Evolutionary conservation across 1,140 invertebrate species (phyloP), one percentile per base, ranked within the genome.

Genomic region (Drosophila dunni): DNA sequence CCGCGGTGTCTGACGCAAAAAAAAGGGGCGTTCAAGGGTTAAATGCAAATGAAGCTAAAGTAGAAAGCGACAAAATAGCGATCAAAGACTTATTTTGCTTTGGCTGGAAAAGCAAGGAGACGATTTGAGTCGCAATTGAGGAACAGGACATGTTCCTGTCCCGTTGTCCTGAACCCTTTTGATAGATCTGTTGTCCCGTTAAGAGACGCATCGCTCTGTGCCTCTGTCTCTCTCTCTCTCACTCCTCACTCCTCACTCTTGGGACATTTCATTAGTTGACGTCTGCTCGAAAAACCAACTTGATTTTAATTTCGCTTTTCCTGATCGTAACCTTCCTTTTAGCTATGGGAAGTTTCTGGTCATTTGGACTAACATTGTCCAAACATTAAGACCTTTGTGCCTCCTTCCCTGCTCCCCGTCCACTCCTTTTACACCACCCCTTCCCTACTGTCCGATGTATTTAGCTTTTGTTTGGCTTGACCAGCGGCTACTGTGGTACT

Each of bases 1-100:
- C 53, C 50, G 73, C 60, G 11, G 62, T 45, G 44, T 45, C 36
- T 24, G 13, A 38, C 34, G 24, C 24, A 29, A 29, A 29, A 29
- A 45, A 15, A 44, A 46, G 17, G 68, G 65, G 48, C 63, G 44
- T 44, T 58, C 69, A 57, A 69, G 83, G 81, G 82, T 86, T 75
- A 82, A 79, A 82, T 88, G 79, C 83, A 86, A 86, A 86, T 88
- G 82, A 86, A 71, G 20, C 29, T 15, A 45, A 17, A 29, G 20
- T 29, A 20, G 45, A 45, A 60, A 33, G 51, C 33, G 36, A n/a
- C 13, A n/a, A 17, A 44, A 45, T 54, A 34, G 54, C 34, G 46
- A 24, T 34, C 36, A 17, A 60, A 40, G 29, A 53, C 42, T 44
- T 45, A 33, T 53, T 61, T 54, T 74, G 0, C 3, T 60, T 60